phyloP scores from a whole-genome alignment of 2,888 invertebrate genomes.

The Synanthedon tipuliformis region DNA sequence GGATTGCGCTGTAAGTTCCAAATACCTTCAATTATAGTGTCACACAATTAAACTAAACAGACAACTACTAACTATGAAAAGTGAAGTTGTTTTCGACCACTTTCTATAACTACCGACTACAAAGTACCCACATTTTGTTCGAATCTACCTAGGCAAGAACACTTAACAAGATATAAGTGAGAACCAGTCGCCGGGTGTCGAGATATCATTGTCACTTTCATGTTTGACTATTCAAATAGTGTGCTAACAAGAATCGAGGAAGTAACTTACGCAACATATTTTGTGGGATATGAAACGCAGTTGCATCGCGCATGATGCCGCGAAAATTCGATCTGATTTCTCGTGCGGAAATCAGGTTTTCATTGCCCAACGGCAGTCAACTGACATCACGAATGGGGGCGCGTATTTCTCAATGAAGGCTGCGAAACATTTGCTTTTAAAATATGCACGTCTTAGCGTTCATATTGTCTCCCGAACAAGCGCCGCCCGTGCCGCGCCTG shows the following conservation, averaged over 20 bases:
- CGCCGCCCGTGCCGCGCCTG: conserved; percentile 7
- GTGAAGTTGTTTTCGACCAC: conserved; percentile 25
- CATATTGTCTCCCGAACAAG: conserved; percentile 33
- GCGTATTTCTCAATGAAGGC: conserved; percentile 63
- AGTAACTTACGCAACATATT: conserved; percentile 21
- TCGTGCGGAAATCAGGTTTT: conserved; percentile 60
- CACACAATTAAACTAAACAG: neutral
- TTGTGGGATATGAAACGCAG: conserved; percentile 13
- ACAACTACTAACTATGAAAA: neutral
- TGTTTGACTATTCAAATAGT: conserved; percentile 30
- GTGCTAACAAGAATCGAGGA: neutral
- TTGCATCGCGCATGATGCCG: conserved; percentile 22
- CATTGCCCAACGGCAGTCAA: conserved; percentile 51
- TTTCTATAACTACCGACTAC: conserved; percentile 45
- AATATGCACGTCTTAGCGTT: conserved; percentile 59
- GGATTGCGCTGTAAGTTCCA: conserved; percentile 56
- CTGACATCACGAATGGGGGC: conserved; percentile 65
- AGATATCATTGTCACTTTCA: conserved; percentile 33
- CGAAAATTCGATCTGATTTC: conserved; percentile 51
- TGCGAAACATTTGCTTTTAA: conserved; percentile 61
- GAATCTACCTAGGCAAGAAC: conserved; percentile 2
- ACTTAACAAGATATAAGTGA: conserved; percentile 10
- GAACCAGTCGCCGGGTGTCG: conserved; percentile 22
- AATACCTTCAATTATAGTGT: neutral
- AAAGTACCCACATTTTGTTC: conserved; percentile 5